Percentiles rank a stretch among this genome's conserved stretches.
Conservation (phyloP, 2,888 invertebrate genomes). For the Plemyria rubiginata region DNA sequence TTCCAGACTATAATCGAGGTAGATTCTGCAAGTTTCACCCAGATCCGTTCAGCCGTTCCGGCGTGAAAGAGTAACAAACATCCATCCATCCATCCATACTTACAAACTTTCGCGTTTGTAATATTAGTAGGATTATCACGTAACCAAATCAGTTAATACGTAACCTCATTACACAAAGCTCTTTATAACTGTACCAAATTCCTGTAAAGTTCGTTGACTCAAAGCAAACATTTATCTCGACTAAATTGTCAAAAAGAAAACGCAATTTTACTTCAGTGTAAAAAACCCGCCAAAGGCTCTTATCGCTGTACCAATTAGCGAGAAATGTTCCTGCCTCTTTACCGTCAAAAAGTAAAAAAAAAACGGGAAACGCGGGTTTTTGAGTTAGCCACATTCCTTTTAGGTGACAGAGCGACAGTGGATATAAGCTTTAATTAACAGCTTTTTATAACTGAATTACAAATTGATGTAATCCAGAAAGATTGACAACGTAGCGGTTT, state of each 20-base stretch:
- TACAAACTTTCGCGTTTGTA: too few species aligned
- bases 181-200: conserved; percentile 34
- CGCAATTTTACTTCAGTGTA: conserved; percentile 37
- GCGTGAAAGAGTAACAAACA: too few species aligned
- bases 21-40: too few species aligned
- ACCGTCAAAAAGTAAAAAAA: conserved; percentile 31
- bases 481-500: background rate
- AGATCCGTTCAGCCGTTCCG: too few species aligned
- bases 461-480: background rate
- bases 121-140: too few species aligned
- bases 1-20: too few species aligned
- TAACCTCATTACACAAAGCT: conserved; percentile 10
- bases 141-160: conserved; percentile 13
- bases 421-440: background rate
- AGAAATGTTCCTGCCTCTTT: conserved; percentile 42
- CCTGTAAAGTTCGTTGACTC: conserved; percentile 46
- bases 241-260: conserved; percentile 47
- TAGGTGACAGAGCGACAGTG: conserved; percentile 9
- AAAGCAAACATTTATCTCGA: conserved; percentile 37
- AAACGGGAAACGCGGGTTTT: conserved; percentile 28
- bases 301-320: conserved; percentile 57
- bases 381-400: conserved; percentile 14
- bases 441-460: background rate
- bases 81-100: too few species aligned
- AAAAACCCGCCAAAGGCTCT: conserved; percentile 48